Percentiles rank a stretch among this genome's conserved stretches.
Evolutionary conservation across 1,140 invertebrate species (phyloP).

Genomic region (Copidosoma floridanum): DNA sequence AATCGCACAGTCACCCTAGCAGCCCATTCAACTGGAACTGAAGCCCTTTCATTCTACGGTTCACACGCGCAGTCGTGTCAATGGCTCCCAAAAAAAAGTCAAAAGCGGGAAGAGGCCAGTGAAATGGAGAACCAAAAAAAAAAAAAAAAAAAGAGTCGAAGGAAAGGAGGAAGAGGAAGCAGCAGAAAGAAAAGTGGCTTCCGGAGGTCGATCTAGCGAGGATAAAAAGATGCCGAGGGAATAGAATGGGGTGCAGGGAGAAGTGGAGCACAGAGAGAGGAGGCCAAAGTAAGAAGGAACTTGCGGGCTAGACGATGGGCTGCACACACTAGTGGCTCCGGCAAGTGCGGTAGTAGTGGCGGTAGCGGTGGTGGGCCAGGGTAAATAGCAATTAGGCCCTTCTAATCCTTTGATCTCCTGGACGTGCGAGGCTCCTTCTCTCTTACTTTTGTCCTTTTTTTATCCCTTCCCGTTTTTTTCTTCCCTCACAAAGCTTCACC

Average conservation of each 20-base stretch:
- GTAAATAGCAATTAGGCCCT: conserved; percentile 39
- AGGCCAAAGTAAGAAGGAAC: neutral
- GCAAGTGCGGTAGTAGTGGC: no score
- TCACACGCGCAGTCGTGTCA: no score
- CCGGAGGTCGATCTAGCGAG: neutral
- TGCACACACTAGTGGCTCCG: neutral
- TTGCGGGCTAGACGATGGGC: neutral
- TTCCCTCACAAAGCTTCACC: neutral
- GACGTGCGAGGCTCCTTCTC: conserved; percentile 13
- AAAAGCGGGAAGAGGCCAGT: no score
- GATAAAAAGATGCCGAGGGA: conserved; percentile 12
- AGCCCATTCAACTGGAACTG: no score
- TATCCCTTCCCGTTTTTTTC: no score
- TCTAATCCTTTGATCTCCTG: conserved; percentile 35
- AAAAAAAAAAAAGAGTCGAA: neutral
- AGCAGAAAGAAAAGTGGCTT: neutral
- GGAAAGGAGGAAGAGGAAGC: neutral
- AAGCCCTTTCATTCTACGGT: no score
- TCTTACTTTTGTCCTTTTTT: no score
- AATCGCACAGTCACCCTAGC: no score
- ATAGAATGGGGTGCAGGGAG: neutral
- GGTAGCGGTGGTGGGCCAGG: conserved; percentile 4
- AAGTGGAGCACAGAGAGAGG: neutral
- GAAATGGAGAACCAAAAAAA: no score
- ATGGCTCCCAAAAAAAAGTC: no score